Conservation (phyloP, 2,113 vertebrate genomes). For the Chamaea fasciata region DNA sequence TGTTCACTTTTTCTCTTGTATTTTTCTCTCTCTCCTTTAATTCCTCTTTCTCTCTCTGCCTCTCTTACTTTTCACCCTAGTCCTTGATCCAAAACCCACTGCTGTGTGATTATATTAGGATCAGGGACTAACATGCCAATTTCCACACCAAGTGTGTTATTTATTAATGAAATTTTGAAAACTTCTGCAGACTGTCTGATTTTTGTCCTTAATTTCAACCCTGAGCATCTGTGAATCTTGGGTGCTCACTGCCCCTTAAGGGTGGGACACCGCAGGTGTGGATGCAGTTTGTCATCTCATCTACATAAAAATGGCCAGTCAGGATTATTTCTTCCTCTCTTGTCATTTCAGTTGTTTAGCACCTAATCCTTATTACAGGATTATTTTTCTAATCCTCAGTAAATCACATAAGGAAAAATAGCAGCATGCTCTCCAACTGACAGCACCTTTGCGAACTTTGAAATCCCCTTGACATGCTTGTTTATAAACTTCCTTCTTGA, state of each 20-base stretch:
- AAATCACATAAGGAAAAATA: background rate
- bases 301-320: background rate
- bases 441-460: background rate
- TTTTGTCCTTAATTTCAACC: background rate
- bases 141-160: background rate
- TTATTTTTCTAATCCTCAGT: background rate
- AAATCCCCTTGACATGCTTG: background rate
- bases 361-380: background rate
- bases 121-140: background rate
- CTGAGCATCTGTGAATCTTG: background rate
- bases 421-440: background rate
- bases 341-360: background rate
- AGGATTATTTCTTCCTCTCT: background rate
- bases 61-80: background rate
- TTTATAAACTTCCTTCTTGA: background rate
- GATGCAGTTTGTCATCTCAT: background rate
- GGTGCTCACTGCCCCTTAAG: accelerated
- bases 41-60: background rate
- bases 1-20: background rate
- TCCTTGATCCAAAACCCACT: background rate
- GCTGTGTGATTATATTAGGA: background rate
- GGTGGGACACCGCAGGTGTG: background rate
- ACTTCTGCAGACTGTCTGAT: background rate
- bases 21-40: background rate
- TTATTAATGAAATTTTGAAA: background rate